phyloP scores from a whole-genome alignment of 1,140 invertebrate species.

The Euura lappo region DNA sequence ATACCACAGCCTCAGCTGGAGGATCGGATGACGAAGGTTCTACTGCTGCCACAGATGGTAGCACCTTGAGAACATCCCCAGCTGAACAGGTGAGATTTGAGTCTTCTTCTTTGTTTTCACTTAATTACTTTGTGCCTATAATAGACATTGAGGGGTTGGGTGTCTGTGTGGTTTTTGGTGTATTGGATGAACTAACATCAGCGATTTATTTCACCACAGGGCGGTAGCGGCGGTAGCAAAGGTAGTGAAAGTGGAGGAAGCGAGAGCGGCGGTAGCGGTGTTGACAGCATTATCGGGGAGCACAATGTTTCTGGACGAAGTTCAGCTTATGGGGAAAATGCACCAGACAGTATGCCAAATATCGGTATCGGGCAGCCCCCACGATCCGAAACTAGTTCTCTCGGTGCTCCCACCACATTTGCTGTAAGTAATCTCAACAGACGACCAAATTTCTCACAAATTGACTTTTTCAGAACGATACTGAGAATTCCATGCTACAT shows the following conservation, averaged over 20 bases:
- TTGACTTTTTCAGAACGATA: neutral
- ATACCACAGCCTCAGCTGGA: conserved; percentile 81
- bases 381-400: conserved; percentile 64
- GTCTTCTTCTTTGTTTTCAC: neutral
- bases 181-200: neutral
- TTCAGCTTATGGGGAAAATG: conserved; percentile 82
- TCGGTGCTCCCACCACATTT: conserved; percentile 60
- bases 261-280: conserved; percentile 88
- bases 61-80: conserved; percentile 87
- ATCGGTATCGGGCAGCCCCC: conserved; percentile 49
- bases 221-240: conserved; percentile 71
- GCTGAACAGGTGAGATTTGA: conserved; percentile 74
- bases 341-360: conserved; percentile 62
- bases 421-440: conserved; percentile 40
- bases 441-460: too few species aligned
- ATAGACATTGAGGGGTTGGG: neutral
- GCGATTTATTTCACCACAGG: conserved; percentile 45
- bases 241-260: conserved; percentile 85
- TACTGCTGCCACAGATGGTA: conserved; percentile 91
- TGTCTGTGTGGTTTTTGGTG: too few species aligned
- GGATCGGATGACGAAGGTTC: conserved; percentile 95
- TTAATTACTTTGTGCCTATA: neutral
- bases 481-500: conserved; percentile 11
- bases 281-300: conserved; percentile 90
- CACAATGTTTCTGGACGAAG: conserved; percentile 83